Base-by-base conservation (phyloP, 2,113 vertebrate species). In the Grallaria varia region DNA sequence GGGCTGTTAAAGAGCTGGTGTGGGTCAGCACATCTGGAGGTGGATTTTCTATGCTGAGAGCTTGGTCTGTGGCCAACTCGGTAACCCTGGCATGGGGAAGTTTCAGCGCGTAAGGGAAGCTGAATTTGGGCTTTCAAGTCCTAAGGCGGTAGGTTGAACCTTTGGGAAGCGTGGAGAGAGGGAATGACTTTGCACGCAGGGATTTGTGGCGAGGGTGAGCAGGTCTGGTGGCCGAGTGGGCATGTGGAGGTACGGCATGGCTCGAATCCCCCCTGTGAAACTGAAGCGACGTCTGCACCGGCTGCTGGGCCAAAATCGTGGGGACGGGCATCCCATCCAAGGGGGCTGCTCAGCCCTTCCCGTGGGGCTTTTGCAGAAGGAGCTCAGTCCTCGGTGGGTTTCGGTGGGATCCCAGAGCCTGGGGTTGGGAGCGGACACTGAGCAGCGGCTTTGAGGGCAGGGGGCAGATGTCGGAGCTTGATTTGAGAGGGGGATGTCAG, bases 241-340 rank as follows among this genome's bases (percentile, higher is more conserved):
- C 12, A 6, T 2, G 9, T 2, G 8, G 68, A 35, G 40, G 6
- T 21, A 33, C 31, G 25, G 5, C 20, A 13, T 1, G 15, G 71
- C 0, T 4, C 9, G 27, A 24, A 35, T 55, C 31, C 30, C 40
- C 25, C 30, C 33, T 6, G 12, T 6, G 58, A 14, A 12, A 10
- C 25, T 6, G 18, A 0, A 2, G 27, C 64, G 3, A 0, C 1
- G 15, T 4, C 52, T 62, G 64, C 4, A 2, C 62, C 52, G 0
- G 0, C 52, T 76, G 55, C 33, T 30, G 45, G 10, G 25, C 23
- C 10, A 1, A 22, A 78, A 47, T 5, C 9, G 2, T 0, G 1
- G n/a, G 50, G 40, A 8, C 14, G 63, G 35, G 7, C 18, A 24
- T 4, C 45, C 28, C 58, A 14, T 0, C 30, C 8, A 27, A 28